Base-by-base conservation (phyloP, 2,888 invertebrate genomes). In the Epinotia ramella region DNA sequence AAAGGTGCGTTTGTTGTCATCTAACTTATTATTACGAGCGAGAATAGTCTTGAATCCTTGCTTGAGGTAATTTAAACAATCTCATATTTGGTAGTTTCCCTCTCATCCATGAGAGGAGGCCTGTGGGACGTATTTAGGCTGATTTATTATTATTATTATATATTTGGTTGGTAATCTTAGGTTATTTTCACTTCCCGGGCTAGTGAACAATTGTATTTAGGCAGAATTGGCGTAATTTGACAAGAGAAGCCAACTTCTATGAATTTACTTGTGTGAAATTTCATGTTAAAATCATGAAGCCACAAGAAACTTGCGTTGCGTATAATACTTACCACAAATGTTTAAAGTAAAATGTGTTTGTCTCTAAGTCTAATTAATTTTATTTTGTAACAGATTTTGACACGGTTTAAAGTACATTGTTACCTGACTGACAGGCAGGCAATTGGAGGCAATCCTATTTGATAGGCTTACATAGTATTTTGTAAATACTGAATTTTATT, bases 401-500 rank as follows among this genome's bases (percentile, higher is more conserved):
- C 75, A 65, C 74, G 49, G 60, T 65, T 75, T 75, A 60, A 71
- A 71, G 60, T 56, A 71, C 66, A 66, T 53, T 75, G 65, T 65
- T 71, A 71, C 71, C 71, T 75, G 70, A 66, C 49, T 71, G 65
- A 71, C 68, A 57, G 71, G 65, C 53, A 24, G 69, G 46, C 64
- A 65, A 59, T 75, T 57, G 56, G 81, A 82, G 82, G 83, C 82
- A 80, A 79, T 80, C 84, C 83, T 85, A 83, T 83, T 82, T 78
- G 79, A 81, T 86, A 87, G 84, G 85, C 82, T 81, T 88, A 87
- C 86, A 85, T 86, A 86, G 87, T 88, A 88, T 88, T 87, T 89
- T 92, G 92, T 93, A 93, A 91, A 92, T 92, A 93, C 88, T 87
- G 85, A 86, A 88, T 89, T 84, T 66, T 88, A 85, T 90, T 86